Percentiles rank a stretch among this genome's conserved stretches.
These are phyloP conservation scores for Cataglyphis rosenhaueri DNA, from an alignment of 2,888 invertebrate species.

Conservation along the genomic window DNA sequence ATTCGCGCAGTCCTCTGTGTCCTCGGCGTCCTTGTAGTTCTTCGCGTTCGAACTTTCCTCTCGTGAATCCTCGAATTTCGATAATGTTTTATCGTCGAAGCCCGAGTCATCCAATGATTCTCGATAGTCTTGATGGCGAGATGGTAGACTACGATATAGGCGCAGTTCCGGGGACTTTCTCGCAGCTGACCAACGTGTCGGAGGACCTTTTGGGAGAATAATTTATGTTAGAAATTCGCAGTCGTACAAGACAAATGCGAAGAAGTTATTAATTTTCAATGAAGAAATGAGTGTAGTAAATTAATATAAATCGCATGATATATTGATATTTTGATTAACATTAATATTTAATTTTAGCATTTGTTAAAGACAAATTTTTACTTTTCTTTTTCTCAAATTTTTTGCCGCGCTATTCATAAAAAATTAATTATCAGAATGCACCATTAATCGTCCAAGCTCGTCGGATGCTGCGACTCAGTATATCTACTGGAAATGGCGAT, in stretches of 20 bases:
- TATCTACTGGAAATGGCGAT: constrained; percentile 88
- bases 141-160: constrained; percentile 88
- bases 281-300: not conserved
- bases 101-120: constrained; percentile 48
- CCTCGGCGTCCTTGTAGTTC: constrained; percentile 31
- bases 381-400: not conserved
- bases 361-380: not conserved
- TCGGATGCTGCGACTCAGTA: constrained; percentile 89
- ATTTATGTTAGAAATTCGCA: not conserved
- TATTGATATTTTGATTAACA: constrained; percentile 19
- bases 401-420: constrained; percentile 3
- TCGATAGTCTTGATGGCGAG: constrained; percentile 86
- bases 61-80: constrained; percentile 37
- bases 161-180: constrained; percentile 87
- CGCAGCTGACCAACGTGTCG: constrained; percentile 86
- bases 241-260: not conserved
- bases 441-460: constrained; percentile 92
- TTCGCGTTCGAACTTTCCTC: not conserved
- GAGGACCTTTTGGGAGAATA: constrained; percentile 84
- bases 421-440: constrained; percentile 80
- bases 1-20: constrained; percentile 43
- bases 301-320: not conserved
- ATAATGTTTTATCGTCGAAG: constrained; percentile 35
- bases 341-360: constrained; percentile 11
- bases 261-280: not conserved